Evolutionary conservation across 1,140 invertebrate genomes (phyloP), one percentile per base, ranked within the genome.

Genomic region (Liolophura sinensis): DNA sequence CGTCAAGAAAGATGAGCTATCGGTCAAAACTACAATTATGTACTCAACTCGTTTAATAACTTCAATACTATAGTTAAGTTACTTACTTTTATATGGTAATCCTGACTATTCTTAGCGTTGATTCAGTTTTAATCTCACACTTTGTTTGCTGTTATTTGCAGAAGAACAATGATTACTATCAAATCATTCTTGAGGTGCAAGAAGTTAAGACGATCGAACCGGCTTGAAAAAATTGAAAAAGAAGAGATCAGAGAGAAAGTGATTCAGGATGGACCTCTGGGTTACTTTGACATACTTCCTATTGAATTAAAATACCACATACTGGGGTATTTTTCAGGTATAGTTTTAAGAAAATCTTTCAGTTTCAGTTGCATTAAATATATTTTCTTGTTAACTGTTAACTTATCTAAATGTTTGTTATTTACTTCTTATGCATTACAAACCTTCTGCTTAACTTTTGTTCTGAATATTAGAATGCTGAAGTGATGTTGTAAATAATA

Each of bases 221-320:
- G 81, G 72, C 66, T 82, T 31, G 74, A 75, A 62, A 70, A 54
- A 48, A 80, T 78, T 71, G 77, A 77, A 55, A 73, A 67, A 51
- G 67, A 71, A 67, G 71, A 70, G 50, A 68, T 65, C 15, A 73
- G 73, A 66, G 63, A 67, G 15, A 66, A 73, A 62, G 72, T 65
- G 47, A 67, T 76, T 20, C 51, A 75, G 56, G 52, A 70, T 11
- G 70, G 70, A 49, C 73, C 73, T 22, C 68, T 82, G 20, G 82
- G 82, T 27, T 81, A 76, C 64, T 78, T 84, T 69, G 77, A 81
- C 63, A 70, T 78, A 18, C 52, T 84, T 47, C 82, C 82, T 46
- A 48, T 82, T 16, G 82, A 84, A 68, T 67, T 84, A 56, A 82
- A 80, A 61, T 83, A 82, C 62, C 63, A 72, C 48, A 67, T 83